A percentile compares a stretch with the other conserved stretches of the same genome.
These are phyloP conservation scores for Sipha flava DNA, from an alignment of 1,140 invertebrate genomes.

Conservation along the genomic window DNA sequence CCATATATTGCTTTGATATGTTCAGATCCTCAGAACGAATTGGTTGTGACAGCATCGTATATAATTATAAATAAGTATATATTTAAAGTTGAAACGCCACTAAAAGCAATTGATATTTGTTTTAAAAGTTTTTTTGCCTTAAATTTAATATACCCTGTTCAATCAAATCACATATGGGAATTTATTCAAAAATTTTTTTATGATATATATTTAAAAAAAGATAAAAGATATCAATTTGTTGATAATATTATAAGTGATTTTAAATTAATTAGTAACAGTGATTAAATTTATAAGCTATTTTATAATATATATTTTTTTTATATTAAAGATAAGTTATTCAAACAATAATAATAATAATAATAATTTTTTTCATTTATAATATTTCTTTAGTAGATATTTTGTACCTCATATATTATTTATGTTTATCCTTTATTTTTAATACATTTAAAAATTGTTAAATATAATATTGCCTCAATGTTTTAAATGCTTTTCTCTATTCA, in stretches of 20 bases:
- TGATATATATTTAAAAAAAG: not conserved
- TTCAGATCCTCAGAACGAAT: not conserved
- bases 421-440: not conserved
- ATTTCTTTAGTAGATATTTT: not conserved
- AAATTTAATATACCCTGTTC: not conserved
- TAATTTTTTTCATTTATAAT: not conserved
- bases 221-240: not conserved
- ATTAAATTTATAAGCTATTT: too few species aligned
- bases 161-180: not conserved
- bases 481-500: not conserved
- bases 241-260: not conserved
- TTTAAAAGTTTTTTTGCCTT: not conserved
- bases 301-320: not conserved
- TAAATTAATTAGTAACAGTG: not conserved
- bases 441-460: not conserved
- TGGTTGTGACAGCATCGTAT: not conserved
- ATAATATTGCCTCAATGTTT: not conserved
- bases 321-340: too few species aligned
- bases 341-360: too few species aligned
- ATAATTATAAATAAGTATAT: not conserved
- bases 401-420: not conserved
- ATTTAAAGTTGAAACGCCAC: not conserved
- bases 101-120: not conserved
- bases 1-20: not conserved
- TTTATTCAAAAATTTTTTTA: not conserved